Evolutionary conservation across 2,797 vertebrate genomes (phyloP).

Genomic region (Intellagama lesueurii): DNA sequence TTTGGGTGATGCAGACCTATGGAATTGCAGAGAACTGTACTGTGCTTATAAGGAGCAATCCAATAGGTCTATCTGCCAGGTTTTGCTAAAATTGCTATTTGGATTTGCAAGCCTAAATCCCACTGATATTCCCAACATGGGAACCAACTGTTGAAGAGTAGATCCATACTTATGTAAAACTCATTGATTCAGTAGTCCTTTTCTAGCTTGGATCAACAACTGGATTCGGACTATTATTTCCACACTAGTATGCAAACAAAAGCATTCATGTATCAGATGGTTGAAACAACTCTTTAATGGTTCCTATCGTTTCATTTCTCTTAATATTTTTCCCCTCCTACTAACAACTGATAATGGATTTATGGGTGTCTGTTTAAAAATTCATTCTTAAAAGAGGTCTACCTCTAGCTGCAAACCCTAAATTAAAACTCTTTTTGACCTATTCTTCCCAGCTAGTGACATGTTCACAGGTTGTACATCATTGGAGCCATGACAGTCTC

Average conservation of each 20-base stretch:
- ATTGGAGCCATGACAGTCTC: constrained; percentile 58
- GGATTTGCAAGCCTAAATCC: not conserved
- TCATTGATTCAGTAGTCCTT: too few species aligned
- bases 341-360: not conserved
- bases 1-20: constrained; percentile 39
- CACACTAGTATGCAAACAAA: constrained; percentile 56
- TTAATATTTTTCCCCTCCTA: constrained; percentile 31
- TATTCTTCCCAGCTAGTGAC: constrained; percentile 55
- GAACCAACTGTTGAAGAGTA: too few species aligned
- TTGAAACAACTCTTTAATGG: constrained; percentile 51
- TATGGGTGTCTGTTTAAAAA: constrained; percentile 10
- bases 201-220: too few species aligned
- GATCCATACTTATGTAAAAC: too few species aligned
- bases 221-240: constrained; percentile 37
- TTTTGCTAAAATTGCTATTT: constrained; percentile 43
- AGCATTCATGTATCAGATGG: constrained; percentile 50
- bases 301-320: constrained; percentile 33
- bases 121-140: too few species aligned
- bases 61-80: constrained; percentile 27
- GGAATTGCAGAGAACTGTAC: constrained; percentile 24
- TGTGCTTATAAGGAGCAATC: constrained; percentile 39
- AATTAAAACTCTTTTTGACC: constrained; percentile 65
- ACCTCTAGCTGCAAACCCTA: constrained; percentile 62
- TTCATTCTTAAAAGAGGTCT: constrained; percentile 42
- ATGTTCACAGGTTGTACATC: too few species aligned